phyloP scores from a whole-genome alignment of 64 coral and sea anemone genomes.

The Porites lutea region DNA sequence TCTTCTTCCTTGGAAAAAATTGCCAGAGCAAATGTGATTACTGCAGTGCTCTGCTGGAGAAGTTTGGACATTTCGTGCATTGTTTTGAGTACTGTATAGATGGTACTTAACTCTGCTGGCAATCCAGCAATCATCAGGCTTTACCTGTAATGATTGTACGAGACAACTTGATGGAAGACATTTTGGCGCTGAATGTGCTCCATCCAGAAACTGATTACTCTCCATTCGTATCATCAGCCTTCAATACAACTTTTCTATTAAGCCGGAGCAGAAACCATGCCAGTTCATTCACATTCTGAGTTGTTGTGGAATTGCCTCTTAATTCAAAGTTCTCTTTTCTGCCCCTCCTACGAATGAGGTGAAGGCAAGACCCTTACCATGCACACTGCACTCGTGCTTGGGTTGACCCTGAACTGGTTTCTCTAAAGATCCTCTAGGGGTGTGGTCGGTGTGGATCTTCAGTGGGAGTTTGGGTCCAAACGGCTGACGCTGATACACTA shows the following conservation, averaged over 20 bases:
- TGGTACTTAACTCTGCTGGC: no score
- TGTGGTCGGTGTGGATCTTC: neutral
- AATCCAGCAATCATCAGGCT: neutral
- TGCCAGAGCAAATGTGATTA: slow-evolving; percentile 36
- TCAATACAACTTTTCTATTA: neutral
- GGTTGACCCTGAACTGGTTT: neutral
- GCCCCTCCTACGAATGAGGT: neutral
- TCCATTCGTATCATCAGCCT: neutral
- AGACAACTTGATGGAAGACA: neutral
- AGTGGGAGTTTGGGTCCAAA: neutral
- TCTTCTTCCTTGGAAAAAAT: slow-evolving; percentile 39
- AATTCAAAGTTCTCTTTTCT: neutral
- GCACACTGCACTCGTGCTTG: slow-evolving; percentile 11
- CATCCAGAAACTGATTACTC: neutral
- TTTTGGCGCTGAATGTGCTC: neutral
- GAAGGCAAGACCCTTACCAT: neutral
- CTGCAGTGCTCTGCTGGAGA: neutral
- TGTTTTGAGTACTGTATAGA: no score
- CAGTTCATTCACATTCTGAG: neutral
- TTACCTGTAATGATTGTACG: neutral
- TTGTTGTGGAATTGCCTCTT: neutral
- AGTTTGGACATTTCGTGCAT: neutral
- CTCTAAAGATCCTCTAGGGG: neutral
- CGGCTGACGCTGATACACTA: neutral
- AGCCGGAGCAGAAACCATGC: neutral